Conservation (phyloP, 1,140 invertebrate species). For the Hyles euphorbiae region DNA sequence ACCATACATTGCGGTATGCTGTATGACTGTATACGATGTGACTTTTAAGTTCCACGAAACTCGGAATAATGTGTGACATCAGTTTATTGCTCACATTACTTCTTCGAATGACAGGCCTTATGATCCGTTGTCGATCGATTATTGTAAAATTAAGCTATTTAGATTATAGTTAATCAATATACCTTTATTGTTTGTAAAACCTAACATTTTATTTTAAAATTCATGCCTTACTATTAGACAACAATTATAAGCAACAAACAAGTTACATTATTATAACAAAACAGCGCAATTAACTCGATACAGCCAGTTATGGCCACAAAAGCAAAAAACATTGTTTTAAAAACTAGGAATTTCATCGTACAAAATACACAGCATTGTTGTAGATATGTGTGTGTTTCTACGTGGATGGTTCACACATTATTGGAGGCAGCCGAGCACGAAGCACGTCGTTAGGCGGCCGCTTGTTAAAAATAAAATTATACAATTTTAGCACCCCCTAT, state of each 20-base stretch:
- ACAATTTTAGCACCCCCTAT: conserved; percentile 39
- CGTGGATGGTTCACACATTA: conserved; percentile 45
- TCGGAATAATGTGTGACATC: too few relatives aligned
- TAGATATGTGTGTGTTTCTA: conserved; percentile 45
- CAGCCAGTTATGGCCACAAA: neutral
- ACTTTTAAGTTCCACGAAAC: too few relatives aligned
- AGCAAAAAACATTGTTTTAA: neutral
- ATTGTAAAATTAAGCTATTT: too few relatives aligned
- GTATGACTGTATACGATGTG: too few relatives aligned
- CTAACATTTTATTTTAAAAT: too few relatives aligned
- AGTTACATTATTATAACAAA: neutral
- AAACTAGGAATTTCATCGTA: neutral
- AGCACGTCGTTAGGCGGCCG: conserved; percentile 40
- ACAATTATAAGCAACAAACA: neutral
- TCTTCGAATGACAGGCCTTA: too few relatives aligned
- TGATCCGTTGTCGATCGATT: too few relatives aligned
- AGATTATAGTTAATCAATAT: too few relatives aligned
- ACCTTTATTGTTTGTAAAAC: too few relatives aligned
- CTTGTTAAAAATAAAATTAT: conserved; percentile 62
- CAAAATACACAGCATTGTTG: conserved; percentile 15
- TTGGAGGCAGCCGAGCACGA: conserved; percentile 51
- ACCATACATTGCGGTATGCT: too few relatives aligned
- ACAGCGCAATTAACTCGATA: neutral
- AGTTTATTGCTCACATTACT: too few relatives aligned
- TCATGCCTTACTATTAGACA: too few relatives aligned